Conservation (phyloP, 1,140 invertebrate genomes). For the Ganaspis sp. region DNA sequence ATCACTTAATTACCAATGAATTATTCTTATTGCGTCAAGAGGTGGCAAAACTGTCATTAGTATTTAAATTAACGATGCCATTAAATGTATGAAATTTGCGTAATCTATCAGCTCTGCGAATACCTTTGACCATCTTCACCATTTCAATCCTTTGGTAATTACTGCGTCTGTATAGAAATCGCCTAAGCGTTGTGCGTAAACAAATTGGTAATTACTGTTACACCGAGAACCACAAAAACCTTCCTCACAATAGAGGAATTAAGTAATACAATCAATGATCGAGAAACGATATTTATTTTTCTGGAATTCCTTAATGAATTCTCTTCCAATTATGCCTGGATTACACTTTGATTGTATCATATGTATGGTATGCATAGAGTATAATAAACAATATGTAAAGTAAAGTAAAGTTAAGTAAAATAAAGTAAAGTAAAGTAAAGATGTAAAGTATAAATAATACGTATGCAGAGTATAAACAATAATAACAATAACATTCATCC, state of each 20-base stretch:
- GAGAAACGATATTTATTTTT: too few relatives aligned
- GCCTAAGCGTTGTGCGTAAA: constrained; percentile 43
- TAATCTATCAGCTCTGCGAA: constrained; percentile 42
- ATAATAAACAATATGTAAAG: too few relatives aligned
- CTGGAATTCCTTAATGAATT: too few relatives aligned
- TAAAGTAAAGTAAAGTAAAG: too few relatives aligned
- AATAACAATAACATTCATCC: too few relatives aligned
- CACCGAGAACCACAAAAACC: constrained; percentile 39
- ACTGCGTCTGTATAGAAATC: not conserved
- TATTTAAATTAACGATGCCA: constrained; percentile 42
- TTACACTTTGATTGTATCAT: too few relatives aligned
- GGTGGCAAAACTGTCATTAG: constrained; percentile 35
- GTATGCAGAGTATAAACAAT: too few relatives aligned
- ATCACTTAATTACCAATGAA: constrained; percentile 44
- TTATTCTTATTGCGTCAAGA: constrained; percentile 40
- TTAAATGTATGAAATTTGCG: constrained; percentile 47
- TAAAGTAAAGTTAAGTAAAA: too few relatives aligned
- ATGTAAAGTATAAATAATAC: too few relatives aligned
- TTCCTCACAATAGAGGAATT: not conserved
- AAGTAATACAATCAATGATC: too few relatives aligned
- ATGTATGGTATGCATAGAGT: too few relatives aligned
- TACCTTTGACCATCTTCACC: not conserved
- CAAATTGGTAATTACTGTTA: constrained; percentile 51
- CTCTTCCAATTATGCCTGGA: too few relatives aligned
- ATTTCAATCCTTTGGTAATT: constrained; percentile 14